Conservation (phyloP, 2,888 invertebrate genomes). For the Drosophila formosana region DNA sequence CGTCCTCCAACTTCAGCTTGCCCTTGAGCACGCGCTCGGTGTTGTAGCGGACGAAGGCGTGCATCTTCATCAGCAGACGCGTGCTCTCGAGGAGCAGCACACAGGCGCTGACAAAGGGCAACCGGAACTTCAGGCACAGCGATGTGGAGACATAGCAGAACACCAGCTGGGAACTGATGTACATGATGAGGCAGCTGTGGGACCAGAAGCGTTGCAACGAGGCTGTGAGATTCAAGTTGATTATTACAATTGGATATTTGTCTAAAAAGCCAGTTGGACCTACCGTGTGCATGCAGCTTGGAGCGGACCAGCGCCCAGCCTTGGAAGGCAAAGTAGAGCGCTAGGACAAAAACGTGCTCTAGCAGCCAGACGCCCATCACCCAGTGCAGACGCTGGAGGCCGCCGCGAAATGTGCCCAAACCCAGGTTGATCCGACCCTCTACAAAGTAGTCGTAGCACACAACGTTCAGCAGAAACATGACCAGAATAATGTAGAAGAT, state of each 20-base stretch:
- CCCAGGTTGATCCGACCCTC: conserved; percentile 86
- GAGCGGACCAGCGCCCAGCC: conserved; percentile 85
- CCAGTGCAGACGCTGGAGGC: conserved; percentile 87
- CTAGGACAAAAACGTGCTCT: conserved; percentile 85
- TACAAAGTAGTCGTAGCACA: conserved; percentile 89
- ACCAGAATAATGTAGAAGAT: conserved; percentile 92
- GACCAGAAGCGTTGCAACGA: conserved; percentile 78
- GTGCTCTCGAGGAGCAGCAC: conserved; percentile 86
- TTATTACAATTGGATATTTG: not conserved
- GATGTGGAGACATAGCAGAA: conserved; percentile 77
- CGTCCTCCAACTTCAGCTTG: conserved; percentile 87
- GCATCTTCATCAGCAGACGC: conserved; percentile 94
- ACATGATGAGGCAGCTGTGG: conserved; percentile 74
- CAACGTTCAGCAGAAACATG: conserved; percentile 90
- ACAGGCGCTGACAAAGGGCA: conserved; percentile 80
- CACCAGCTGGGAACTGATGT: conserved; percentile 75
- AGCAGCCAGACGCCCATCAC: conserved; percentile 87
- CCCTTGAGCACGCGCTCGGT: conserved; percentile 87
- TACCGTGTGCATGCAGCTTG: conserved; percentile 69
- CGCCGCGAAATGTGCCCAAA: conserved; percentile 87
- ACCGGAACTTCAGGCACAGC: conserved; percentile 72
- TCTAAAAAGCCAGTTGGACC: conserved; percentile 32
- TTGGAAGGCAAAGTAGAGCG: conserved; percentile 85
- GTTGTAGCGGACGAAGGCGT: conserved; percentile 92
- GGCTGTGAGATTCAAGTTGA: conserved; percentile 48